phyloP scores from a whole-genome alignment of 2,113 vertebrate species.

The Pseudopodoces humilis region DNA sequence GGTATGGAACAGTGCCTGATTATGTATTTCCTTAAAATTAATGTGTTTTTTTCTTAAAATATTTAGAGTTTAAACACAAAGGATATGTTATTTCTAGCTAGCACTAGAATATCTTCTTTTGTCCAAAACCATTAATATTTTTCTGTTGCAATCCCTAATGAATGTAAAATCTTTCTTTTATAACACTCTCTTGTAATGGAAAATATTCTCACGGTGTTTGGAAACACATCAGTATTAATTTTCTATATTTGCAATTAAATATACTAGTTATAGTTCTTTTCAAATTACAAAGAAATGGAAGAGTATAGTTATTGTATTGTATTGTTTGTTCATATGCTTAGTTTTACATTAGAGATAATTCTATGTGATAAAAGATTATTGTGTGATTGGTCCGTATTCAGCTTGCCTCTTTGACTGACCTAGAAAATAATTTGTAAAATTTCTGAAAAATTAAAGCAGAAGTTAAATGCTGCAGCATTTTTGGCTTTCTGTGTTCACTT shows the following conservation, averaged over 20 bases:
- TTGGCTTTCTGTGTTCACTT: background rate
- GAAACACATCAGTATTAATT: background rate
- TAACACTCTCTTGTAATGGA: background rate
- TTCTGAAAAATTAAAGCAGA: background rate
- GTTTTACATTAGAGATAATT: background rate
- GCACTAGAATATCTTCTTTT: background rate
- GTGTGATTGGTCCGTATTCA: background rate
- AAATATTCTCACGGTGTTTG: background rate
- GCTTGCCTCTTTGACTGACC: background rate
- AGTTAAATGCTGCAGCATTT: background rate
- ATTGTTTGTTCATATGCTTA: background rate
- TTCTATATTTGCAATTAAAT: background rate
- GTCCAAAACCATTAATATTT: background rate
- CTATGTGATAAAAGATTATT: background rate
- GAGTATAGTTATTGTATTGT: background rate
- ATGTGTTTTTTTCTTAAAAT: background rate
- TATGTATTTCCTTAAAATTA: background rate
- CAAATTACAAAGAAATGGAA: background rate
- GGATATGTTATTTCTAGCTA: background rate
- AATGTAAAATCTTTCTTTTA: background rate
- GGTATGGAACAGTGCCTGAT: background rate
- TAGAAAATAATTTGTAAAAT: background rate
- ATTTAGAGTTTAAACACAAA: background rate
- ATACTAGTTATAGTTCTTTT: background rate
- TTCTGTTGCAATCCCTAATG: background rate